Conservation (phyloP, 1,140 invertebrate genomes). For the Heliothis virescens region DNA sequence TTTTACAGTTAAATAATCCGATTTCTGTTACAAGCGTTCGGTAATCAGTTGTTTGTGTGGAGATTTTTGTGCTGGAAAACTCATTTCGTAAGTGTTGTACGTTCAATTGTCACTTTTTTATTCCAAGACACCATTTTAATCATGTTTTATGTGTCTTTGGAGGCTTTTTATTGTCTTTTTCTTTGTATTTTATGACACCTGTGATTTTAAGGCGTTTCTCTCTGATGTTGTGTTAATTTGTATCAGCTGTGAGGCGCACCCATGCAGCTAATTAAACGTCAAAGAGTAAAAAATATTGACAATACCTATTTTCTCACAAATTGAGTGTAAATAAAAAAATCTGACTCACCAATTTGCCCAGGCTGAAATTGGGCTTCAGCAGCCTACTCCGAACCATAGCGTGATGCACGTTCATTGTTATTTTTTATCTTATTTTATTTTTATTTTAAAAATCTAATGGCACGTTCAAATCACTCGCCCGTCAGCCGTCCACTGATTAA, state of each 20-base stretch:
- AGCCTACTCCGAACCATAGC: slow-evolving; percentile 66
- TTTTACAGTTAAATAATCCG: slow-evolving; percentile 50
- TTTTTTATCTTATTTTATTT: slow-evolving; percentile 37
- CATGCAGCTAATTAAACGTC: slow-evolving; percentile 62
- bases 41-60: slow-evolving; percentile 65
- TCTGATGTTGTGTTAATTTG: slow-evolving; percentile 49
- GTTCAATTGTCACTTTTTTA: slow-evolving; percentile 57
- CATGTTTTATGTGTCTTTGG: slow-evolving; percentile 57
- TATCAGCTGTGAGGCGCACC: slow-evolving; percentile 73
- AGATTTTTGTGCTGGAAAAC: slow-evolving; percentile 69
- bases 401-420: slow-evolving; percentile 77
- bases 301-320: slow-evolving; percentile 15
- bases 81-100: slow-evolving; percentile 74
- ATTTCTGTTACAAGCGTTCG: slow-evolving; percentile 51
- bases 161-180: slow-evolving; percentile 51
- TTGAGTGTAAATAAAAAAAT: slow-evolving; percentile 45
- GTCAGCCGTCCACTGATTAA: slow-evolving; percentile 67
- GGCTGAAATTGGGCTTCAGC: slow-evolving; percentile 64
- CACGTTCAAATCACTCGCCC: slow-evolving; percentile 68
- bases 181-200: slow-evolving; percentile 33
- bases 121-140: slow-evolving; percentile 66
- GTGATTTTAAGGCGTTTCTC: slow-evolving; percentile 14
- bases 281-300: slow-evolving; percentile 39
- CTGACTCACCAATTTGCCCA: slow-evolving; percentile 72
- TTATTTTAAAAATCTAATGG: slow-evolving; percentile 49